These are phyloP conservation scores for Peromyscus aztecus DNA, from an alignment of 2,797 vertebrate genomes.

Conservation along the genomic window DNA sequence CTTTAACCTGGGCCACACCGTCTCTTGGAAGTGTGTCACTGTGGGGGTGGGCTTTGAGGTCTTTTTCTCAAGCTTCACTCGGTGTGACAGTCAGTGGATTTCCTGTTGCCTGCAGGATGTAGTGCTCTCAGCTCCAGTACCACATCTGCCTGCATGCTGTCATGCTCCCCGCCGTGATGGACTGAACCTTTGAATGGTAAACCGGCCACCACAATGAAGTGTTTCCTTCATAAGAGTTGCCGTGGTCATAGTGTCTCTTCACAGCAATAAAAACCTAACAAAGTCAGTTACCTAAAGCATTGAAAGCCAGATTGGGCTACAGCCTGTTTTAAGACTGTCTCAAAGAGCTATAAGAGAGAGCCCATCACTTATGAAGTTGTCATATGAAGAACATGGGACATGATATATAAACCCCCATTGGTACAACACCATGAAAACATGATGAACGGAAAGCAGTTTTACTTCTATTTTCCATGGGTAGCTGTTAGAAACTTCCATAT, in stretches of 20 bases:
- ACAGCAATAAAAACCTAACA: background rate
- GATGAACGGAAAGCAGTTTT: background rate
- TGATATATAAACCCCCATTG: background rate
- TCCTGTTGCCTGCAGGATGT: background rate
- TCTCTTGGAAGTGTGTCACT: background rate
- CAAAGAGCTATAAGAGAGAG: background rate
- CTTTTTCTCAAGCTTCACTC: background rate
- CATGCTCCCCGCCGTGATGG: background rate
- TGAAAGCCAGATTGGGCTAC: background rate
- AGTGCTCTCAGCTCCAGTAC: background rate
- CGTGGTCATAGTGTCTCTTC: background rate
- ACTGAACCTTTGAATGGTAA: background rate
- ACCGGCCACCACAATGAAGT: background rate
- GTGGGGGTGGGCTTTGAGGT: background rate
- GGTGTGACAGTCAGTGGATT: accelerated
- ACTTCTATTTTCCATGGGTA: background rate
- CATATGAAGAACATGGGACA: background rate
- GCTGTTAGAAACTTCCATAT: background rate
- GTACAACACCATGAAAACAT: background rate
- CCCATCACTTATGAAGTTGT: background rate
- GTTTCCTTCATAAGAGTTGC: background rate
- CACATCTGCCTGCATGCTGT: background rate
- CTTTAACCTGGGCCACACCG: background rate
- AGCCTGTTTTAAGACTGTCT: background rate
- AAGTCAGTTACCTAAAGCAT: background rate